Base-by-base conservation (phyloP, 1,140 invertebrate genomes). In the Heliconius congener region DNA sequence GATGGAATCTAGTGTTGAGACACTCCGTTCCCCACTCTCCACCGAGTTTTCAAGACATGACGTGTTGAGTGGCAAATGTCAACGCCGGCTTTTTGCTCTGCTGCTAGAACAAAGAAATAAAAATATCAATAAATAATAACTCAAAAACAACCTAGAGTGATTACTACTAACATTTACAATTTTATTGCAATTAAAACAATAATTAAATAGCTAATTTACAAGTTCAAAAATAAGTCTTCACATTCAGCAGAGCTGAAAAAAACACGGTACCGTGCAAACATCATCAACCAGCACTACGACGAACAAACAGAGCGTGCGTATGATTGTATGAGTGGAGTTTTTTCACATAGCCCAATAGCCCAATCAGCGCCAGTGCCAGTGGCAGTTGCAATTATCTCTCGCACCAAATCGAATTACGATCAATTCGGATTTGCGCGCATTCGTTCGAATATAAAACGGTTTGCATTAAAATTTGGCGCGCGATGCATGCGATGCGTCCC, bases 401-500 rank as follows among this genome's bases (percentile, higher is more conserved):
- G 86, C 83, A 90, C 83, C 88, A 94, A 94, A 95, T 95, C 92
- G 91, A 90, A 93, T 94, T 95, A 94, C 93, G 93, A 95, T 95
- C 94, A 94, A 94, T 95, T 94, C 93, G 91, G 92, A 95, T 94
- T 95, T 94, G 93, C 88, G 90, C 90, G 90, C 88, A 94, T 93
- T 88, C 89, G 90, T 86, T 90, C 92, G 93, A 93, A 94, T 93
- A 92, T 94, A 93, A 94, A 94, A 95, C 92, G 92, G 92, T 94
- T 94, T 94, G 92, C 91, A 91, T 94, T 94, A 92, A 94, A 94
- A 94, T 94, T 94, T 93, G 66, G 73, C 71, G 86, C 88, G 86
- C 89, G 86, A 90, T 93, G 90, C 89, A 92, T 82, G 87, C 89
- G 91, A 93, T 92, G 91, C 88, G 90, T 94, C 88, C 89, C 89